Evolutionary conservation across 1,140 invertebrate genomes (phyloP).

Genomic region (Solen grandis): DNA sequence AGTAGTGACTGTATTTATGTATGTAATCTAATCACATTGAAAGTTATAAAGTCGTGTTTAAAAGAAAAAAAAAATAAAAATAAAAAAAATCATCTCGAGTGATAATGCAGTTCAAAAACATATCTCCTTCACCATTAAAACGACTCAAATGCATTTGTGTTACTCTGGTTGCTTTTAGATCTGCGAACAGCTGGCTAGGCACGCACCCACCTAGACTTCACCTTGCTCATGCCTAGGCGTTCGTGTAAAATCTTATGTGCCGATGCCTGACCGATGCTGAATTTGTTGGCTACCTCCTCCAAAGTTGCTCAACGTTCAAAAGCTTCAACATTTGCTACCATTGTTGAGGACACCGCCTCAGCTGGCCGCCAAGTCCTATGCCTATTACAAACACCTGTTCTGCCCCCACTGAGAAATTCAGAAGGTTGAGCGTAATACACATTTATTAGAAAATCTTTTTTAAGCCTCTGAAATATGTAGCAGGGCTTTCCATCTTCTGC

Average conservation of each 20-base stretch:
- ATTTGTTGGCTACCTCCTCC: background rate
- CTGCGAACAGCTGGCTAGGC: constrained; percentile 3
- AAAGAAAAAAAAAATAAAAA: too few relatives aligned
- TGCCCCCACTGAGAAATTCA: too few relatives aligned
- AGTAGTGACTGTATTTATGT: too few relatives aligned
- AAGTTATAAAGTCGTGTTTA: too few relatives aligned
- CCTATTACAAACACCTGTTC: constrained; percentile 1
- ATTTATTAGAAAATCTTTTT: too few relatives aligned
- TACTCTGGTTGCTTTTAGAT: constrained; percentile 3
- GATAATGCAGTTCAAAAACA: constrained; percentile 25
- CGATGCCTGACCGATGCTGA: too few relatives aligned
- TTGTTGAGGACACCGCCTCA: background rate
- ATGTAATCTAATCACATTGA: too few relatives aligned
- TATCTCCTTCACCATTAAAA: background rate
- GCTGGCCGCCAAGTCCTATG: background rate
- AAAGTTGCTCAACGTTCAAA: constrained; percentile 7
- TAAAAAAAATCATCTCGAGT: too few relatives aligned
- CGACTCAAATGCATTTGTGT: constrained; percentile 4
- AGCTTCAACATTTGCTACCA: constrained; percentile 13
- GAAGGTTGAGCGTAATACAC: too few relatives aligned
- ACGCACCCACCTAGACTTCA: background rate
- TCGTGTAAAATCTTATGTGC: too few relatives aligned
- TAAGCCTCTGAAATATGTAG: too few relatives aligned
- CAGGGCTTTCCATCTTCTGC: too few relatives aligned
- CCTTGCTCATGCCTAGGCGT: constrained; percentile 17